A percentile compares a stretch with the other conserved stretches of the same genome.
Conservation (phyloP, 2,888 invertebrate species). For the Cepaea hortensis region DNA sequence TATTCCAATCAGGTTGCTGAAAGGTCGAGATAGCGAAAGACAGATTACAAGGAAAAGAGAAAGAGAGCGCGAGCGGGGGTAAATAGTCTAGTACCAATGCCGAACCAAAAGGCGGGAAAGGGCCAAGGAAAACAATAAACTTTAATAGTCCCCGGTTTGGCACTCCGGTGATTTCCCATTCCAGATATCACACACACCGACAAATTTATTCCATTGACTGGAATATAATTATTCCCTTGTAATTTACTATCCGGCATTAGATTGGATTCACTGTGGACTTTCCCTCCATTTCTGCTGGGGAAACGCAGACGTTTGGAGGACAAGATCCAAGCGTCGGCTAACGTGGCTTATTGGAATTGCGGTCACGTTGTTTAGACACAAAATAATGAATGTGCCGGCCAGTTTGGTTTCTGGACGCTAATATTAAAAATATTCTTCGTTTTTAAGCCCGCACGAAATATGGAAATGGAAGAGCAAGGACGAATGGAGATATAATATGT, state of each 20-base stretch:
- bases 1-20: not conserved
- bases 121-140: constrained; percentile 9
- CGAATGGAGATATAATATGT: constrained; percentile 8
- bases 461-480: constrained; percentile 17
- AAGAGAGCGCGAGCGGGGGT: not conserved
- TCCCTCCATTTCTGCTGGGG: not conserved
- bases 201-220: constrained; percentile 43
- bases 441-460: constrained; percentile 35
- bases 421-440: constrained; percentile 29
- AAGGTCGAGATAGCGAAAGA: not conserved
- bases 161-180: not conserved
- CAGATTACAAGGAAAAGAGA: not conserved
- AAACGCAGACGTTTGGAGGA: not conserved
- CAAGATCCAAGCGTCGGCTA: not conserved
- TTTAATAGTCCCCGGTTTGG: not conserved
- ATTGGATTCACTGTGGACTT: constrained; percentile 18
- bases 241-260: constrained; percentile 35
- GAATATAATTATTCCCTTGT: constrained; percentile 42
- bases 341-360: constrained; percentile 12
- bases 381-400: constrained; percentile 24
- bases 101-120: not conserved
- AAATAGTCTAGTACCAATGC: not conserved
- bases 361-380: constrained; percentile 26
- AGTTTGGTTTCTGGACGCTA: constrained; percentile 21
- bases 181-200: constrained; percentile 10